Percentiles rank a stretch among this genome's conserved stretches.
phyloP scores from a whole-genome alignment of 2,113 vertebrate genomes.

The Danio rerio region DNA sequence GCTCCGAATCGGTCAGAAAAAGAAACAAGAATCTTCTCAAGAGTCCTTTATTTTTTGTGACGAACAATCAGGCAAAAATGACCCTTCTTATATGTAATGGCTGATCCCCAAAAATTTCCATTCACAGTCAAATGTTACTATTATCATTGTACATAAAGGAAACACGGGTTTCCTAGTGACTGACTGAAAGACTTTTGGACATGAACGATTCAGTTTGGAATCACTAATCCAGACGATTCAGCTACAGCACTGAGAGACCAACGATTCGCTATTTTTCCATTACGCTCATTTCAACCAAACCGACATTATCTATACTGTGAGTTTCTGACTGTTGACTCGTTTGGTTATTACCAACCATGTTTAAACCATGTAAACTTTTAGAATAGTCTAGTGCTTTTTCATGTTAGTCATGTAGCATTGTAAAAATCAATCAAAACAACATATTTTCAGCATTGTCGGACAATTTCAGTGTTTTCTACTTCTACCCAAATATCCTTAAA shows the following conservation, averaged over 20 bases:
- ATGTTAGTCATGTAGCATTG: constrained; percentile 30
- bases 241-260: too few species aligned
- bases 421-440: constrained; percentile 4
- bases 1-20: constrained; percentile 57
- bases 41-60: constrained; percentile 50
- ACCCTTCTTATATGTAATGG: constrained; percentile 50
- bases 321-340: constrained; percentile 13
- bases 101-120: background rate
- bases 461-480: background rate
- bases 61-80: constrained; percentile 50
- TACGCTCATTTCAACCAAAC: background rate
- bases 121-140: background rate
- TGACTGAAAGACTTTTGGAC: background rate
- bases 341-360: constrained; percentile 3
- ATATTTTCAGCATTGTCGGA: background rate
- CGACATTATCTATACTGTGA: constrained; percentile 39
- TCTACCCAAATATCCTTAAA: constrained; percentile 2
- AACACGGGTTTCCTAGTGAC: constrained; percentile 1
- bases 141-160: background rate
- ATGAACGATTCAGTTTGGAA: background rate
- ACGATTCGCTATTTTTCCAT: background rate
- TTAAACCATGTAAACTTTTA: constrained; percentile 14
- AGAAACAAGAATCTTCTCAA: constrained; percentile 50
- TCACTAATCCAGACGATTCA: too few species aligned
- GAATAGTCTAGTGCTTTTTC: constrained; percentile 18